These are phyloP conservation scores for Eurosta solidaginis DNA, from an alignment of 1,140 invertebrate genomes.

Conservation along the genomic window DNA sequence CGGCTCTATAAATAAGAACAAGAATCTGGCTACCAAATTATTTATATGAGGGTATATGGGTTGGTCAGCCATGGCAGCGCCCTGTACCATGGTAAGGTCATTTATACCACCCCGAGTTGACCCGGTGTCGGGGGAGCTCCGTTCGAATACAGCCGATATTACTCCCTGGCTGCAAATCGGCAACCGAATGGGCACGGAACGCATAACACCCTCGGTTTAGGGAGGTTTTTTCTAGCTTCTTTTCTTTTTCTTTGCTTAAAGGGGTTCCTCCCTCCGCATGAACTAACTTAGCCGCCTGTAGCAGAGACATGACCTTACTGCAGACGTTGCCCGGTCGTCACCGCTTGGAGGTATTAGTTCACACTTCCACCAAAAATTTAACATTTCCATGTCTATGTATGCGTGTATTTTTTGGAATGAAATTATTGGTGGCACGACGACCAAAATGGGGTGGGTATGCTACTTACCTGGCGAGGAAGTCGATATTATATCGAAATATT, in stretches of 20 bases:
- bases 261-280: background rate
- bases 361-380: background rate
- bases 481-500: no score
- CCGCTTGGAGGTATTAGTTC: background rate
- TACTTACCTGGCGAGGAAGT: no score
- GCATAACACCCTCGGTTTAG: background rate
- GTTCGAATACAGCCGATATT: background rate
- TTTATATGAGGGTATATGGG: no score
- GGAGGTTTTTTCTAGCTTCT: background rate
- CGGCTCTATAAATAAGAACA: no score
- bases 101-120: background rate
- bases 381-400: no score
- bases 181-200: background rate
- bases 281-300: background rate
- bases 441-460: no score
- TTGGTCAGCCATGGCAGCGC: background rate
- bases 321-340: background rate
- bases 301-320: background rate
- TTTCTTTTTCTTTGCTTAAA: no score
- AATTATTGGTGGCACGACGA: background rate
- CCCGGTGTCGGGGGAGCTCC: background rate
- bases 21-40: no score
- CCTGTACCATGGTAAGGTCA: background rate
- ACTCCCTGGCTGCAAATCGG: background rate
- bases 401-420: background rate